Conservation (phyloP, 2,113 vertebrate species). For the Nycticorax nycticorax region DNA sequence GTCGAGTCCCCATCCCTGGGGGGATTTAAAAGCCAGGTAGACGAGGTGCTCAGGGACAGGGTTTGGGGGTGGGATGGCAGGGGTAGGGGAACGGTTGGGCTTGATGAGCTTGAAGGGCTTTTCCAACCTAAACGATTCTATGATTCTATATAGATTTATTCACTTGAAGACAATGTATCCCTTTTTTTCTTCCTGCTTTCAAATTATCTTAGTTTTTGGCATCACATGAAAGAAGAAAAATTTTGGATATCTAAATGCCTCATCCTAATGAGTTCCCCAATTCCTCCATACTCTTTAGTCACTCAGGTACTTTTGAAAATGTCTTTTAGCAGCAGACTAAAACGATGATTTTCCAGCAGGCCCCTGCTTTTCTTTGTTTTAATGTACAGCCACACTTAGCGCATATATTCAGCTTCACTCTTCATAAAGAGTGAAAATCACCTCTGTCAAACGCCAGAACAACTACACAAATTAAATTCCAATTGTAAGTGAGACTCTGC, state of each 20-base stretch:
- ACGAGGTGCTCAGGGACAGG: too few relatives aligned
- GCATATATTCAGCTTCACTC: not conserved
- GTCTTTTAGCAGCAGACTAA: not conserved
- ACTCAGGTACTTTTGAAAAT: not conserved
- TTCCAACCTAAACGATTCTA: too few relatives aligned
- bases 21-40: too few relatives aligned
- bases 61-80: too few relatives aligned
- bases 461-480: not conserved
- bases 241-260: not conserved
- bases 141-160: not conserved
- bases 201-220: not conserved
- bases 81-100: too few relatives aligned
- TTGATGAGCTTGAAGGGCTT: too few relatives aligned
- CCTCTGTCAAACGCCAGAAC: not conserved
- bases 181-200: not conserved
- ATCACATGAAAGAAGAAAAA: not conserved
- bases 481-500: not conserved
- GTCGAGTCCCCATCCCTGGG: too few relatives aligned
- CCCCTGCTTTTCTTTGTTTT: not conserved
- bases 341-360: not conserved
- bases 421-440: not conserved
- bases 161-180: not conserved
- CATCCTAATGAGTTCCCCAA: not conserved
- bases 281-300: not conserved
- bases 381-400: not conserved